Conservation (phyloP, 2,888 invertebrate species). For the Liodrosophila aerea region DNA sequence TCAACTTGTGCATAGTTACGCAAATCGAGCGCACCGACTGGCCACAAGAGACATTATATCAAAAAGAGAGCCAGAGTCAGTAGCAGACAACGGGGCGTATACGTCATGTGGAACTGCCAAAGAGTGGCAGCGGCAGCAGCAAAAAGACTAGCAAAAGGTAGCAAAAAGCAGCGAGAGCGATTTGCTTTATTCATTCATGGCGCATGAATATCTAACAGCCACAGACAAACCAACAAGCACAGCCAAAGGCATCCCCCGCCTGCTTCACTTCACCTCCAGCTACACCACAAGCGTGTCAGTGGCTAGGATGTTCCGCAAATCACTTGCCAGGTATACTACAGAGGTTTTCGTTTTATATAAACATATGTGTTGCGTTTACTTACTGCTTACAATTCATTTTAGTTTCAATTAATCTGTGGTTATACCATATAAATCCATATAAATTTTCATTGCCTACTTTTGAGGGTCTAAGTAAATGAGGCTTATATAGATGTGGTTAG, state of each 20-base stretch:
- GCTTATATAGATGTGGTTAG: too few species aligned
- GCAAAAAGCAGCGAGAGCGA: conserved; percentile 35
- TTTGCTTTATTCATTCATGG: conserved; percentile 70
- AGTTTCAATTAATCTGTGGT: too few species aligned
- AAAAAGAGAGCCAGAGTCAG: conserved; percentile 47
- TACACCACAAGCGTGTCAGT: conserved; percentile 3
- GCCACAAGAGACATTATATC: conserved; percentile 63
- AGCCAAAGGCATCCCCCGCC: neutral
- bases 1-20: conserved; percentile 69
- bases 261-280: neutral
- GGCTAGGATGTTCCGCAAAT: conserved; percentile 10
- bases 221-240: conserved; percentile 14
- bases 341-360: too few species aligned
- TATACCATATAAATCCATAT: too few species aligned
- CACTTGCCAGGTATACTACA: neutral
- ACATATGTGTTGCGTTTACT: too few species aligned
- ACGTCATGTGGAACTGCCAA: conserved; percentile 53
- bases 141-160: conserved; percentile 30
- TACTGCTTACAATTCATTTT: too few species aligned
- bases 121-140: conserved; percentile 25
- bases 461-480: too few species aligned
- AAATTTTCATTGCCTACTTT: neutral
- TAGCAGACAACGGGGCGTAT: conserved; percentile 61
- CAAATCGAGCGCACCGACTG: conserved; percentile 61
- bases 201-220: conserved; percentile 57